Percentiles rank a stretch among this genome's conserved stretches.
These are phyloP conservation scores for Tribolium madens DNA, from an alignment of 1,140 invertebrate species.

Conservation along the genomic window DNA sequence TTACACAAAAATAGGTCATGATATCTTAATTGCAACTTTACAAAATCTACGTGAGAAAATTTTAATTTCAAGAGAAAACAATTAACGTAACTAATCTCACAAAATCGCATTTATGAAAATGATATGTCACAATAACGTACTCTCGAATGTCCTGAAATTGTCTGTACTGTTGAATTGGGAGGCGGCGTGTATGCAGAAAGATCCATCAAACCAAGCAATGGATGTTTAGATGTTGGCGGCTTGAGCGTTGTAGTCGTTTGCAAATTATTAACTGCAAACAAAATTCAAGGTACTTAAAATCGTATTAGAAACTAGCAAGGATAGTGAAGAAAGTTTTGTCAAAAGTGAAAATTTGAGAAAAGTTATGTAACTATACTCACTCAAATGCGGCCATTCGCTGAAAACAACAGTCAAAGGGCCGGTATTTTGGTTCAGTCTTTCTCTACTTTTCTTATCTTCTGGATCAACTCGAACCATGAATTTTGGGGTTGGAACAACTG, in stretches of 20 bases:
- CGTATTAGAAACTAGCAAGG: slow-evolving; percentile 38
- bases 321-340: not conserved
- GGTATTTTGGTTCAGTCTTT: slow-evolving; percentile 62
- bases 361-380: slow-evolving; percentile 64
- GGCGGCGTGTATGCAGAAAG: slow-evolving; percentile 66
- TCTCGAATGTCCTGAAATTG: slow-evolving; percentile 69
- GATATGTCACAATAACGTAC: slow-evolving; percentile 57
- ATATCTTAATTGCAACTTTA: not conserved
- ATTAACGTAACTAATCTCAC: not conserved
- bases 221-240: slow-evolving; percentile 59
- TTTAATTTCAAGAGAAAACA: not conserved
- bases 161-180: slow-evolving; percentile 65
- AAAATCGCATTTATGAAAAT: not conserved
- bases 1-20: slow-evolving; percentile 9
- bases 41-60: slow-evolving; percentile 2
- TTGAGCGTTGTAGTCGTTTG: slow-evolving; percentile 62
- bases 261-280: slow-evolving; percentile 70
- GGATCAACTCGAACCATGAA: slow-evolving; percentile 72
- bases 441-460: slow-evolving; percentile 60
- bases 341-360: slow-evolving; percentile 31
- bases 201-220: slow-evolving; percentile 67
- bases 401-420: slow-evolving; percentile 63
- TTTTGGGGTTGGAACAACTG: slow-evolving; percentile 69
- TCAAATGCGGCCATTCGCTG: slow-evolving; percentile 70
- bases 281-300: not conserved